Evolutionary conservation across 1,140 invertebrate species (phyloP).

Genomic region (Leptonema lineaticorne): DNA sequence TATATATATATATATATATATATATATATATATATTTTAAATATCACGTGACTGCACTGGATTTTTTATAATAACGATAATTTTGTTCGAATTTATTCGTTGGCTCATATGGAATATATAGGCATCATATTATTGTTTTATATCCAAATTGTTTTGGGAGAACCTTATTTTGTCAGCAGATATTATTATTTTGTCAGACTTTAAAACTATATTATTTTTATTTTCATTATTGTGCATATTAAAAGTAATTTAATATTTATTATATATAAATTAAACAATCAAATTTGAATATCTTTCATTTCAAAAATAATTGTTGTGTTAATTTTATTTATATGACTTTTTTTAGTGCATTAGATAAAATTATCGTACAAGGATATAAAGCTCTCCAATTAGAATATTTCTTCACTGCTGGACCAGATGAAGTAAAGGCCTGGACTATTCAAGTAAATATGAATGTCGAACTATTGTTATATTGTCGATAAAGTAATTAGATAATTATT

Average conservation of each 20-base stretch:
- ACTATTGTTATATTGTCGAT: neutral
- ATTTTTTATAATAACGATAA: conserved; percentile 36
- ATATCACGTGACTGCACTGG: conserved; percentile 25
- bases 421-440: conserved; percentile 99
- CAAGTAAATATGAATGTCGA: conserved; percentile 65
- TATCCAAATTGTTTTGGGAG: conserved; percentile 38
- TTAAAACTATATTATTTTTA: neutral
- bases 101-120: conserved; percentile 27
- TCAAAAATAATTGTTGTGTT: too few species aligned
- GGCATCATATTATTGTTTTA: conserved; percentile 38
- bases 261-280: too few species aligned
- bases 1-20: too few species aligned
- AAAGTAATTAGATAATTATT: neutral
- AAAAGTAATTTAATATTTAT: neutral
- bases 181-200: conserved; percentile 37
- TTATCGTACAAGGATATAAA: conserved; percentile 97
- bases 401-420: conserved; percentile 95
- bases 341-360: conserved; percentile 82
- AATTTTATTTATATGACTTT: conserved; percentile 32
- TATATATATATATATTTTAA: too few species aligned
- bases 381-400: conserved; percentile 94
- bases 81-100: conserved; percentile 33
- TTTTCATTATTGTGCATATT: neutral
- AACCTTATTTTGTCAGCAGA: conserved; percentile 37
- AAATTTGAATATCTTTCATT: too few species aligned